Base-by-base conservation (phyloP, 2,113 vertebrate genomes). In the Trachemys scripta region DNA sequence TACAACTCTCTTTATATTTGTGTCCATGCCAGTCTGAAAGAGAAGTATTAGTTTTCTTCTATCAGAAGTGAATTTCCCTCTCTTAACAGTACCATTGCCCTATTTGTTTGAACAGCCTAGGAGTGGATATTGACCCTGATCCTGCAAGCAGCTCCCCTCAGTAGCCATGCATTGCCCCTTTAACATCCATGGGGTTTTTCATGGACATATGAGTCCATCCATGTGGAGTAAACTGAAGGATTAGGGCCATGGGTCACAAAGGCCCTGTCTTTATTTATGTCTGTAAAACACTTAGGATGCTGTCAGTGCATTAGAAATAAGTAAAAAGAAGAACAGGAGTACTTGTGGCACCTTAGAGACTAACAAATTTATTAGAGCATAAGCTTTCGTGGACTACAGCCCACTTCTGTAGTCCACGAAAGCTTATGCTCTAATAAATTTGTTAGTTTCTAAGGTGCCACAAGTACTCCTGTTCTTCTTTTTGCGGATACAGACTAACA, bases 91-190 rank as follows among this genome's bases (percentile, higher is more conserved):
- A 7, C 9, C 35, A 31, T 35, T 79, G 19, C 42, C 75, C 80
- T 76, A 12, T 1, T 47, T 42, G 19, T 50, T 22, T 6, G 10
- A 75, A 84, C 84, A 78, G n/a, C 0, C 1, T 14, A 16, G 69
- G 50, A 29, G 6, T 50, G 56, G 3, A 1, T 1, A 3, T 49
- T 79, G 84, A 12, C 88, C 38, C 45, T 16, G 5, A 20, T 38
- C 0, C 0, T 10, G 29, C 11, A 27, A 62, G n/a, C n/a, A 42
- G 22, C 69, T 31, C 50, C 47, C 80, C 59, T 47, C 82, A 31
- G 56, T 80, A 42, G 47, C 81, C 17, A 22, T 11, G 22, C 0
- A 0, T 3, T 72, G 54, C 56, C 27, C 35, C 42, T 0, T 1
- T 51, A 29, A 7, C 57, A 29, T 31, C 56, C 51, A 3, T 20